Evolutionary conservation across 2,888 invertebrate genomes (phyloP), one percentile per base, ranked within the genome.

Genomic region (Phyllotreta striolata): DNA sequence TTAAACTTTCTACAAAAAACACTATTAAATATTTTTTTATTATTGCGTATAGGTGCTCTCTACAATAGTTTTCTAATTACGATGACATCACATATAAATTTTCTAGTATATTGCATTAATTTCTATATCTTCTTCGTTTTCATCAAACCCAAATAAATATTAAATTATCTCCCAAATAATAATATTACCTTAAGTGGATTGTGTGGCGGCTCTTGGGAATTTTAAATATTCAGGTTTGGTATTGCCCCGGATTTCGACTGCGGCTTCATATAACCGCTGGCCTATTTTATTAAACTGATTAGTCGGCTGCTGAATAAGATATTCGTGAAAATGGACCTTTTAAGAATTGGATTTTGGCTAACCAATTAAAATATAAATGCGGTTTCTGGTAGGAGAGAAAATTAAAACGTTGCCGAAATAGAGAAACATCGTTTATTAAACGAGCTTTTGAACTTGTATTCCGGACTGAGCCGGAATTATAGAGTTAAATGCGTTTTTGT

Each of bases 141-240:
- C 65, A 67, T 67, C 64, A 63, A 64, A 72, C 72, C 69, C 72
- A 70, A 73, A 75, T 76, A 74, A 74, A 76, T 76, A 74, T 68
- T 68, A 69, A 69, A 69, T 69, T 69, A 69, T 66, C 61, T 60
- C 39, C 60, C 52, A 62, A 61, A 66, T 65, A 66, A 69, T 65
- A 66, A 62, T 64, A 66, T 65, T 64, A 64, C 62, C 64, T 64
- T 64, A 65, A 66, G 64, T 68, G 66, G 68, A 66, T 69, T 65
- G 65, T 67, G 64, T 61, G 54, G 51, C 46, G 56, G 49, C 69
- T 56, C 55, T 40, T 24, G 66, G 69, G 69, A 69, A 66, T 66
- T 59, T 62, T 39, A 62, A 67, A 63, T 69, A 69, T 65, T 67
- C 63, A 67, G 51, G 51, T 41, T 56, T 55, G 55, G 49, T 62